Base-by-base conservation (phyloP, 2,113 vertebrate species). In the Parus major region DNA sequence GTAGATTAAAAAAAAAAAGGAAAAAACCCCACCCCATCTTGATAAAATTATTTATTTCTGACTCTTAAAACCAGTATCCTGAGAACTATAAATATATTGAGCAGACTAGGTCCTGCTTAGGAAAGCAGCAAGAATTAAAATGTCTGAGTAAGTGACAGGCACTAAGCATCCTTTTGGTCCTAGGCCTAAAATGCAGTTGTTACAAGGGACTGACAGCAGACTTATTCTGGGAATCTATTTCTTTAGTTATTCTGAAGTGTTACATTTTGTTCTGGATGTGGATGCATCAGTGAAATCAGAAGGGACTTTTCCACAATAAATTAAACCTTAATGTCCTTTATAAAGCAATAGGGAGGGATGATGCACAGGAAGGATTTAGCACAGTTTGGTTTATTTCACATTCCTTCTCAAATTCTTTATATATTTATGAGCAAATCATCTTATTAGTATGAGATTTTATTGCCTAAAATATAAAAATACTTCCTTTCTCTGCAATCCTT, bases 71-170 rank as follows among this genome's bases (percentile, higher is more conserved):
- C 23, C 23, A 50, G 6, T 33, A 66, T 79, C 39, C 50, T 69
- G n/a, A 82, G 36, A 70, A 52, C 20, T 60, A 46, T n/a, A 39
- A 72, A 53, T 46, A 44, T 36, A 7, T 10, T 50, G 35, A 86
- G 50, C 35, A 80, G 41, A 14, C 12, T 33, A 65, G 15, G 8
- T 80, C 68, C 42, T 88, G 39, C 28, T 77, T 69, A 59, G 68
- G 59, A 82, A 88, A 85, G 36, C 65, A 80, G 23, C 25, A 69
- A 28, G 63, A 41, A 86, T 90, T 92, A 80, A 95, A 94, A 90
- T 63, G 17, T 23, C 63, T 50, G 25, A 70, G 13, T 41, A 85
- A 85, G n/a, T 59, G 75, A 69, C 31, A 73, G 29, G 28, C 53
- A 55, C 12, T 27, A 72, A 90, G 16, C 18, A 90, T 27, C 5